Percentiles rank a stretch among this genome's conserved stretches.
phyloP scores from a whole-genome alignment of 2,113 vertebrate genomes.

The Anolis sagrei region DNA sequence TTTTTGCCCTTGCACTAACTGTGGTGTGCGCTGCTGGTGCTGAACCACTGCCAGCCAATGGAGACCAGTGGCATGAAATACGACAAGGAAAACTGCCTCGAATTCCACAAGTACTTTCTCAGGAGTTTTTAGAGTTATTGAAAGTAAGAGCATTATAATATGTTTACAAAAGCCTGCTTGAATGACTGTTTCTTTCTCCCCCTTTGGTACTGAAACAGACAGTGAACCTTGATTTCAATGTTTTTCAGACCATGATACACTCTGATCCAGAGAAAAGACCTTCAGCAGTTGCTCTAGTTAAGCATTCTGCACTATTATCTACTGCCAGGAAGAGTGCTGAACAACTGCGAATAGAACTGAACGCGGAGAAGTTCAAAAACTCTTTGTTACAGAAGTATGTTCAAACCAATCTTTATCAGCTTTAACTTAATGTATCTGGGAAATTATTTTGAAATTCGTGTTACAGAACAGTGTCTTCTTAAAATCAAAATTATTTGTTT shows the following conservation, averaged over 20 bases:
- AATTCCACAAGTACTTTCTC: constrained; percentile 92
- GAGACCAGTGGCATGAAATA: constrained; percentile 96
- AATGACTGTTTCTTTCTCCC: constrained; percentile 8
- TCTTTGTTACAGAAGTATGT: constrained; percentile 95
- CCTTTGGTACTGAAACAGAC: background rate
- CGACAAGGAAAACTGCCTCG: constrained; percentile 89
- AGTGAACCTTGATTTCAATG: background rate
- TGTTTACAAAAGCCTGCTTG: background rate
- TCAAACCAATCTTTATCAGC: background rate
- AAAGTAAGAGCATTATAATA: constrained; percentile 80
- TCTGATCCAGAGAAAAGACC: constrained; percentile 89
- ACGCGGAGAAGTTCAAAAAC: constrained; percentile 98
- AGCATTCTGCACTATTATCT: constrained; percentile 91
- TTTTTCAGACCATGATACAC: constrained; percentile 91
- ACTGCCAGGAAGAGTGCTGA: constrained; percentile 92
- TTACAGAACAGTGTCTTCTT: background rate
- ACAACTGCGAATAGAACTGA: constrained; percentile 94
- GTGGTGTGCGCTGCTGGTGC: constrained; percentile 91
- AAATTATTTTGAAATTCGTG: background rate
- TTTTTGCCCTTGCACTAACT: constrained; percentile 94
- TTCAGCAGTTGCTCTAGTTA: constrained; percentile 88
- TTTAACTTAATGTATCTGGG: constrained; percentile 22
- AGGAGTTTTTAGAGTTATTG: constrained; percentile 87
- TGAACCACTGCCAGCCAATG: constrained; percentile 91
- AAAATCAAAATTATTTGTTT: background rate